Evolutionary conservation across 2,888 invertebrate genomes (phyloP).

Genomic region (Spialia ferax): DNA sequence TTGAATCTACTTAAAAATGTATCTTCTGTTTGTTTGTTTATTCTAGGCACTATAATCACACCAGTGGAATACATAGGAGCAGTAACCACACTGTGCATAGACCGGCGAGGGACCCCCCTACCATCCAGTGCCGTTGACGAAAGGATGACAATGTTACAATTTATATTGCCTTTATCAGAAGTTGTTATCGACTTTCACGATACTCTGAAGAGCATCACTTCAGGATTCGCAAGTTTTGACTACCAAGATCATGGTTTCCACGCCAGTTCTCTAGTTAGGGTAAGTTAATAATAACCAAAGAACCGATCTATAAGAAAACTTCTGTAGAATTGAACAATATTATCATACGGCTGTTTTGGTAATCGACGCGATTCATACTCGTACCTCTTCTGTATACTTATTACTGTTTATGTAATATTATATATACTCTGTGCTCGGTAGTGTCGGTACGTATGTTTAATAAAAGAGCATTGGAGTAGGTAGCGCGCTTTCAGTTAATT

Average conservation of each 20-base stretch:
- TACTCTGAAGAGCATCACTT: conserved; percentile 94
- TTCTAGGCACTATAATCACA: conserved; percentile 94
- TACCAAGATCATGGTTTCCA: conserved; percentile 96
- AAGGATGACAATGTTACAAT: conserved; percentile 93
- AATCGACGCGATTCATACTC: too few species aligned
- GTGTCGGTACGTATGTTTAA: too few species aligned
- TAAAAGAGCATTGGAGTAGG: too few species aligned
- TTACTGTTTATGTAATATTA: too few species aligned
- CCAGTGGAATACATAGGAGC: conserved; percentile 91
- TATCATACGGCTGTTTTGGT: too few species aligned
- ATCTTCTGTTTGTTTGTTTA: too few species aligned
- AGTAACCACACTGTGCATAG: conserved; percentile 91
- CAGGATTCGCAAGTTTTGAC: conserved; percentile 98
- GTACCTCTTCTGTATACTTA: too few species aligned
- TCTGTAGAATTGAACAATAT: too few species aligned
- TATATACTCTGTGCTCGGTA: too few species aligned
- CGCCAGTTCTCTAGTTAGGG: conserved; percentile 91
- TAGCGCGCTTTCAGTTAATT: too few species aligned
- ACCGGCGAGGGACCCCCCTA: conserved; percentile 88
- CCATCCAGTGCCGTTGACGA: conserved; percentile 93
- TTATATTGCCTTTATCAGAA: conserved; percentile 95
- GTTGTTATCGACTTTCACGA: conserved; percentile 98
- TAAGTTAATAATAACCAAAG: conserved; percentile 67
- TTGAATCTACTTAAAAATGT: too few species aligned
- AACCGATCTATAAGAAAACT: neutral